Conservation (phyloP, 2,888 invertebrate species). For the Melanargia galathea region DNA sequence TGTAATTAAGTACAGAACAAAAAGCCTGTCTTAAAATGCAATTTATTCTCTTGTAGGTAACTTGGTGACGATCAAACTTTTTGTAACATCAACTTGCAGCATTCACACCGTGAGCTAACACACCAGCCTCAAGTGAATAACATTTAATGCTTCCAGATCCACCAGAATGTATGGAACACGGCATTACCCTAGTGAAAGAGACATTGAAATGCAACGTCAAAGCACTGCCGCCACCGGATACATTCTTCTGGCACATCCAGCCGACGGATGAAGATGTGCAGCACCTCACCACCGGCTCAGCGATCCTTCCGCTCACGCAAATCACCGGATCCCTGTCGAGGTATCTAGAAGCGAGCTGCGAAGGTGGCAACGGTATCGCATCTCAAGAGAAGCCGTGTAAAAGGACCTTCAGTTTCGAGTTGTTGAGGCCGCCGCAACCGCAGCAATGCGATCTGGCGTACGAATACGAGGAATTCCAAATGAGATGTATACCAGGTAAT, state of each 20-base stretch:
- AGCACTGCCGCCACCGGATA: conserved; percentile 66
- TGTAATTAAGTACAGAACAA: too few relatives aligned
- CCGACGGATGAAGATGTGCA: conserved; percentile 64
- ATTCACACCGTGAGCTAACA: too few relatives aligned
- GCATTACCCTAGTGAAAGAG: conserved; percentile 66
- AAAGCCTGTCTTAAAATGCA: too few relatives aligned
- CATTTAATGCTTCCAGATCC: conserved; percentile 54
- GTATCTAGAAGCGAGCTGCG: conserved; percentile 62
- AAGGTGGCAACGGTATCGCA: conserved; percentile 70
- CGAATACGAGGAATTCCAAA: conserved; percentile 72
- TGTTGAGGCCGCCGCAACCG: conserved; percentile 67
- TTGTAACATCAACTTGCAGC: neutral
- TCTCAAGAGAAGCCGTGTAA: conserved; percentile 68
- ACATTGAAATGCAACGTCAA: conserved; percentile 66
- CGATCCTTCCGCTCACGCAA: conserved; percentile 63
- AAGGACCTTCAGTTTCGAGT: conserved; percentile 62
- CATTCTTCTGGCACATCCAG: conserved; percentile 73
- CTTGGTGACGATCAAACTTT: too few relatives aligned
- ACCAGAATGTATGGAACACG: conserved; percentile 67
- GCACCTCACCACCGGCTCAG: conserved; percentile 70
- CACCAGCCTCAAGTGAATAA: neutral
- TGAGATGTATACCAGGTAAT: conserved; percentile 73
- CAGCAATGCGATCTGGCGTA: conserved; percentile 71
- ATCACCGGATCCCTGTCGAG: conserved; percentile 66
- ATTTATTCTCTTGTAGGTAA: too few relatives aligned